Conservation (phyloP, 2,888 invertebrate genomes). For the Pheosia tremula region DNA sequence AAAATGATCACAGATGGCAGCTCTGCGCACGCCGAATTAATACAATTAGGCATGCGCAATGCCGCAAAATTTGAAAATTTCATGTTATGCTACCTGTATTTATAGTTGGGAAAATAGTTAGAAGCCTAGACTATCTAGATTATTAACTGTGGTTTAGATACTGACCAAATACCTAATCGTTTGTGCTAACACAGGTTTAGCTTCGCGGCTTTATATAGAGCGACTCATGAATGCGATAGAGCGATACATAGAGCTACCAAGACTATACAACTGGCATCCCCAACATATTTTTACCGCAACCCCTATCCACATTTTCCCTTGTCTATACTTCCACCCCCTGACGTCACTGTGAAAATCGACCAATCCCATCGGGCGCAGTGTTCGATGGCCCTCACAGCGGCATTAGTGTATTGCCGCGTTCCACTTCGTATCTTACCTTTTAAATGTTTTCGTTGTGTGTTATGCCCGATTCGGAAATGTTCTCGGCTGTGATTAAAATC, state of each 20-base stretch:
- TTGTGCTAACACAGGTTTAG: too few species aligned
- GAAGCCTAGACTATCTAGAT: too few species aligned
- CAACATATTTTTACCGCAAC: conserved; percentile 50
- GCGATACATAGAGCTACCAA: not conserved
- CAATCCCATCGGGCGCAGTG: conserved; percentile 84
- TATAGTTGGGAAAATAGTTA: too few species aligned
- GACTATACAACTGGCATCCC: conserved; percentile 33
- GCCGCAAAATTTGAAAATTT: too few species aligned
- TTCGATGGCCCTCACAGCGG: conserved; percentile 73
- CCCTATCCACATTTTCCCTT: conserved; percentile 62
- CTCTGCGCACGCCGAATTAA: too few species aligned
- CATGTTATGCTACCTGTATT: too few species aligned
- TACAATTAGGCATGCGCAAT: too few species aligned
- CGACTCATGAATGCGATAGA: not conserved
- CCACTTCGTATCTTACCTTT: conserved; percentile 63
- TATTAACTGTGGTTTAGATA: too few species aligned
- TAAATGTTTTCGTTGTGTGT: conserved; percentile 77
- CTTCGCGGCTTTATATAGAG: too few species aligned
- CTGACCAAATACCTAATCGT: too few species aligned
- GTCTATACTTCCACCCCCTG: conserved; percentile 84
- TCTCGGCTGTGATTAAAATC: conserved; percentile 66
- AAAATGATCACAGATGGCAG: too few species aligned
- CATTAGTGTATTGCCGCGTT: conserved; percentile 64
- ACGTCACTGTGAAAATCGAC: conserved; percentile 86
- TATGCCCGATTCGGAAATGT: conserved; percentile 67